phyloP scores from a whole-genome alignment of 2,113 vertebrate genomes.

The Syngnathus typhle region DNA sequence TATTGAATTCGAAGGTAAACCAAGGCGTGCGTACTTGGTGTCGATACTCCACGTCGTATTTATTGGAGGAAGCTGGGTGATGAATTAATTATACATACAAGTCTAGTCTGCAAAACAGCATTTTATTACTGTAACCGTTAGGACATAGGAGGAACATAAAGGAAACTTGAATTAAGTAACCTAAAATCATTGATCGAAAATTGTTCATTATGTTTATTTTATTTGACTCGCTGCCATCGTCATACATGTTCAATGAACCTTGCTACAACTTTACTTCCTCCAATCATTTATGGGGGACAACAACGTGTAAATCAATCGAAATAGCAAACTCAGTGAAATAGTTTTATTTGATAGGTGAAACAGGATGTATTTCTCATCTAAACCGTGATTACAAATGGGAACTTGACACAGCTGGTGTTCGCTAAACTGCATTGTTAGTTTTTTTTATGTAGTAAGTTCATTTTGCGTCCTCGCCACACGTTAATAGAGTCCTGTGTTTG shows the following conservation, averaged over 20 bases:
- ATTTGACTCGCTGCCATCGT: neutral
- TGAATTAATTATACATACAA: neutral
- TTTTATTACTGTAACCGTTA: neutral
- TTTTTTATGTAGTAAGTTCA: neutral
- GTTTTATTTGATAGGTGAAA: conserved; percentile 34
- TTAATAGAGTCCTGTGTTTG: neutral
- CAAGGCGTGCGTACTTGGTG: neutral
- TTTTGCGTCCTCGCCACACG: neutral
- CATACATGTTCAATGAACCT: neutral
- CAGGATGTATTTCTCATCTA: conserved; percentile 7
- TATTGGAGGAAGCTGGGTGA: neutral
- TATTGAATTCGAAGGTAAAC: neutral
- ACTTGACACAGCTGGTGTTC: conserved; percentile 19
- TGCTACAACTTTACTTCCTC: neutral
- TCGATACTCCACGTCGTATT: neutral
- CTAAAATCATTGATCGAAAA: neutral
- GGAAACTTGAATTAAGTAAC: neutral
- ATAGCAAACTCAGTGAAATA: too few species aligned
- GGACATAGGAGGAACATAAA: neutral
- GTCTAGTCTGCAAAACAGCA: neutral
- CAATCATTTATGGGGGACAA: too few species aligned
- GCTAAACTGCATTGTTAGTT: conserved; percentile 24
- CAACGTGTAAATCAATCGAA: neutral
- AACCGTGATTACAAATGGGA: neutral
- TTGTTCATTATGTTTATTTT: neutral